Conservation (phyloP, 2,888 invertebrate genomes). For the Drosophila cognata region DNA sequence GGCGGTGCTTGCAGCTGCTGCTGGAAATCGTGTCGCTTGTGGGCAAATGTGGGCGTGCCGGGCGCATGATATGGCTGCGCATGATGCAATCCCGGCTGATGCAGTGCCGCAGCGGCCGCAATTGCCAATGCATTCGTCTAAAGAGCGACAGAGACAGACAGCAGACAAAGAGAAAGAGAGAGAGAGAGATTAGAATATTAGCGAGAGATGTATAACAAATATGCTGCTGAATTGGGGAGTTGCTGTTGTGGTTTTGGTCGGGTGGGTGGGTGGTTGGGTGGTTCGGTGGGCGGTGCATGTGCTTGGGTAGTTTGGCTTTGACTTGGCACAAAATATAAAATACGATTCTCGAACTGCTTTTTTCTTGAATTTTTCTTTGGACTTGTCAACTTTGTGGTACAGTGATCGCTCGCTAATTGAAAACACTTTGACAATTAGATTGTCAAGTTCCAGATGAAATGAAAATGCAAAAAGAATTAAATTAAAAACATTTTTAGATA, state of each 20-base stretch:
- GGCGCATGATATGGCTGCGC: conserved; percentile 82
- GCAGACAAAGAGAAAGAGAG: not conserved
- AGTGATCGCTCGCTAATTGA: conserved; percentile 3
- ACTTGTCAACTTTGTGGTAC: not conserved
- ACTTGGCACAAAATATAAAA: conserved; percentile 29
- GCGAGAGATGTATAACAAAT: not conserved
- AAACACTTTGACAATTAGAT: not conserved
- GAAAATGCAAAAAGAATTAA: not conserved
- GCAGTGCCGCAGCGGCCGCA: conserved; percentile 61
- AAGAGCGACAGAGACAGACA: not conserved
- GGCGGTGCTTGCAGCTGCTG: conserved; percentile 73
- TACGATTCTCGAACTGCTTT: conserved; percentile 26
- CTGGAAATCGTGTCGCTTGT: conserved; percentile 75
- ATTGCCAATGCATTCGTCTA: conserved; percentile 52
- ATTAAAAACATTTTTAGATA: not conserved
- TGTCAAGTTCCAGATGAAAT: not conserved
- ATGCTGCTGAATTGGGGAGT: not conserved
- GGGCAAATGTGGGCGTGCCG: conserved; percentile 79
- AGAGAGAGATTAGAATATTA: not conserved
- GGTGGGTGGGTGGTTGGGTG: not conserved
- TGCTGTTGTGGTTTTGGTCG: not conserved
- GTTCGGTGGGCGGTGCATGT: not conserved
- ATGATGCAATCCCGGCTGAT: conserved; percentile 78
- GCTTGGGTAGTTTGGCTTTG: conserved; percentile 5
- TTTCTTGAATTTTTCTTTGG: not conserved